A percentile compares a stretch with the other conserved stretches of the same genome.
Conservation (phyloP, 2,797 vertebrate species). For the Hypotaenidia okinawae region DNA sequence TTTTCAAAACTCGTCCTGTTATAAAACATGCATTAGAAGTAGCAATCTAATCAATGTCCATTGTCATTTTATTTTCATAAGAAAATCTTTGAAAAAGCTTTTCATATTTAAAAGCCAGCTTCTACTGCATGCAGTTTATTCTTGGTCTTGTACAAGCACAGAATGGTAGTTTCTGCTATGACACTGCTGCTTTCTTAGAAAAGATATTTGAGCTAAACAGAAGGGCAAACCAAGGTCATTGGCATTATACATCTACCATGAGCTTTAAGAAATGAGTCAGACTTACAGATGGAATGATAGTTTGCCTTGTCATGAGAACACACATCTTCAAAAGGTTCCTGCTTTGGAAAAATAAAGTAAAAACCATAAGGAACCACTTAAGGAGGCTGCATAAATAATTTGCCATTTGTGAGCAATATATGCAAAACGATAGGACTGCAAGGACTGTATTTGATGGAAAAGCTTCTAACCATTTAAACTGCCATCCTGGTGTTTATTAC, state of each 20-base stretch:
- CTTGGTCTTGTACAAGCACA: background rate
- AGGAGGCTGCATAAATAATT: conserved; percentile 70
- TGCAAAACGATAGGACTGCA: conserved; percentile 69
- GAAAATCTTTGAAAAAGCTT: background rate
- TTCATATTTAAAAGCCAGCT: background rate
- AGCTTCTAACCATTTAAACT: conserved; percentile 74
- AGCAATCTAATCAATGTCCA: background rate
- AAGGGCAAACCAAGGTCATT: conserved; percentile 37
- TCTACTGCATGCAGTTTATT: background rate
- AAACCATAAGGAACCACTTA: conserved; percentile 73
- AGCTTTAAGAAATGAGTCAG: conserved; percentile 36
- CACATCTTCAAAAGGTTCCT: conserved; percentile 67
- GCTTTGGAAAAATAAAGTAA: conserved; percentile 68
- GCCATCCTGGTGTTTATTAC: conserved; percentile 71
- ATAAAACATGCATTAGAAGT: background rate
- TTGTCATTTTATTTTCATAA: conserved; percentile 2
- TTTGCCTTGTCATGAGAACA: conserved; percentile 55
- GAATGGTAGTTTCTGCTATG: conserved; percentile 2
- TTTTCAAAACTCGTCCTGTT: background rate
- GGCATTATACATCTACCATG: background rate
- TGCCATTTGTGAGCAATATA: conserved; percentile 75
- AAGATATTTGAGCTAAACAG: conserved; percentile 15
- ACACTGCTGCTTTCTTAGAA: background rate
- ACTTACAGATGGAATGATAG: conserved; percentile 29
- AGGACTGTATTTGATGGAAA: conserved; percentile 71